phyloP scores from a whole-genome alignment of 2,113 vertebrate species.

The Heptranchias perlo region DNA sequence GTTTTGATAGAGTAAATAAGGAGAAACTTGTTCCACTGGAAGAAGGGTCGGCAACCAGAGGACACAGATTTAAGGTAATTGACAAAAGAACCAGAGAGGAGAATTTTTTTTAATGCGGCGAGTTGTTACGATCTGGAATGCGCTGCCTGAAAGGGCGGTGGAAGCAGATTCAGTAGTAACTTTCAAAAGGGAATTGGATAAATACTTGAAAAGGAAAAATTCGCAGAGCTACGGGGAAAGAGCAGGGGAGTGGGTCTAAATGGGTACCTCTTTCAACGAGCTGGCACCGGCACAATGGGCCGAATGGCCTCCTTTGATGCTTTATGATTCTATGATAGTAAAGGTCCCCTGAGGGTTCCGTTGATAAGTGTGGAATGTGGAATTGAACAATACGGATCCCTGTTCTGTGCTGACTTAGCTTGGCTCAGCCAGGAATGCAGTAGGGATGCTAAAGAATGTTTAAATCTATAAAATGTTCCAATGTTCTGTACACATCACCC shows the following conservation, averaged over 20 bases:
- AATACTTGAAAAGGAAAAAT: not conserved
- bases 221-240: not conserved
- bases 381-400: not conserved
- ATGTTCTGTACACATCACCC: too few species aligned
- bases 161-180: not conserved
- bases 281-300: not conserved
- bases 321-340: not conserved
- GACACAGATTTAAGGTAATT: not conserved
- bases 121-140: not conserved
- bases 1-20: too few species aligned
- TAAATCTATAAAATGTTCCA: too few species aligned
- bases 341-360: too few species aligned
- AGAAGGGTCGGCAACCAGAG: not conserved
- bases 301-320: not conserved
- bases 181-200: not conserved
- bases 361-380: not conserved
- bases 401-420: too few species aligned
- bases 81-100: not conserved
- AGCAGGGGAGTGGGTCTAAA: not conserved
- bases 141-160: not conserved
- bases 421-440: too few species aligned
- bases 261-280: not conserved
- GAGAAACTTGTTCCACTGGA: not conserved
- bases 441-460: too few species aligned
- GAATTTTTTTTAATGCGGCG: not conserved